These are phyloP conservation scores for Dryobota labecula DNA, from an alignment of 2,888 invertebrate genomes.

Conservation along the genomic window DNA sequence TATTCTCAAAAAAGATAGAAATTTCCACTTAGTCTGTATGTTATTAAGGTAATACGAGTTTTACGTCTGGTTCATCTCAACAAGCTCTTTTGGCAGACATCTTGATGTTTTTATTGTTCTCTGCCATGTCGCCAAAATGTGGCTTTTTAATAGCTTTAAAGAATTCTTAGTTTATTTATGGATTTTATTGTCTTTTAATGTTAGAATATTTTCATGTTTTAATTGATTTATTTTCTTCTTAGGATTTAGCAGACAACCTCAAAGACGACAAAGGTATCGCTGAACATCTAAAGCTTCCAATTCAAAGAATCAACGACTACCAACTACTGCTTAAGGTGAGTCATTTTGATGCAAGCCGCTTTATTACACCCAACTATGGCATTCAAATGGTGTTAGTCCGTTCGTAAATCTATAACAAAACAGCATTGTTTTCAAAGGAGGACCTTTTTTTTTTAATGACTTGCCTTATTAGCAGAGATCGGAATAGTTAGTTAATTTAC, in stretches of 20 bases:
- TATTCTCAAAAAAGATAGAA: background rate
- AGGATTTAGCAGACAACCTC: slow-evolving; percentile 96
- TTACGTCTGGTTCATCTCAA: slow-evolving; percentile 21
- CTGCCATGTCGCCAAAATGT: slow-evolving; percentile 41
- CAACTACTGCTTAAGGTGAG: slow-evolving; percentile 95
- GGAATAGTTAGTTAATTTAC: too few relatives aligned
- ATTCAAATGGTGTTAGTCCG: too few relatives aligned
- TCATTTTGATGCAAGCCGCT: too few relatives aligned
- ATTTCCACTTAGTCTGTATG: background rate
- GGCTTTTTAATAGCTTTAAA: slow-evolving; percentile 27
- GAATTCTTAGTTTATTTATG: slow-evolving; percentile 29
- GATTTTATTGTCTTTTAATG: slow-evolving; percentile 22
- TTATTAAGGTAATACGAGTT: slow-evolving; percentile 24
- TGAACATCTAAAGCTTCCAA: slow-evolving; percentile 98
- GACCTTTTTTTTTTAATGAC: too few relatives aligned
- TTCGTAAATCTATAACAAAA: too few relatives aligned
- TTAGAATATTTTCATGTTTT: background rate
- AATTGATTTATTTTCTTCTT: slow-evolving; percentile 74
- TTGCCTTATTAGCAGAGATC: too few relatives aligned
- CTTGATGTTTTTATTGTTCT: slow-evolving; percentile 40
- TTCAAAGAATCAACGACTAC: slow-evolving; percentile 99
- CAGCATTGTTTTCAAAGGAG: too few relatives aligned
- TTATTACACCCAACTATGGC: too few relatives aligned
- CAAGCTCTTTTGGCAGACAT: slow-evolving; percentile 51
- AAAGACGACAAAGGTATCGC: slow-evolving; percentile 97